These are phyloP conservation scores for Poeciliopsis prolifica DNA, from an alignment of 2,113 vertebrate genomes.

Conservation along the genomic window DNA sequence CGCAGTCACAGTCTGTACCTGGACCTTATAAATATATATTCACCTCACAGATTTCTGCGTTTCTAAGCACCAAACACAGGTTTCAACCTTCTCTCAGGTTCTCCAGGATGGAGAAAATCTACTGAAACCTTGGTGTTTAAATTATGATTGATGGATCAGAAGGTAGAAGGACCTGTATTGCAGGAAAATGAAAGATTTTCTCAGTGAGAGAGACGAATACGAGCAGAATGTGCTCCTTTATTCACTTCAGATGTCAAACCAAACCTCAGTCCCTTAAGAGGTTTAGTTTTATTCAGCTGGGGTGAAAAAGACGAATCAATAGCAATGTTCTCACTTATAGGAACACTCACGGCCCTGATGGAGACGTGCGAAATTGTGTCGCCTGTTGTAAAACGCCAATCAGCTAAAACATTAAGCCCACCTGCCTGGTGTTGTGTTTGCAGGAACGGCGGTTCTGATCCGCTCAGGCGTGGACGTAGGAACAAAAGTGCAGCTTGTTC, in stretches of 20 bases:
- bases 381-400: slow-evolving; percentile 6
- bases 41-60: not conserved
- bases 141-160: slow-evolving; percentile 46
- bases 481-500: not conserved
- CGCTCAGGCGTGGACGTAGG: not conserved
- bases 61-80: not conserved
- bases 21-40: slow-evolving; percentile 16
- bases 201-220: slow-evolving; percentile 22
- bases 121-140: slow-evolving; percentile 45
- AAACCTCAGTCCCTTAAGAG: not conserved
- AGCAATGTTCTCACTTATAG: slow-evolving; percentile 60
- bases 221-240: slow-evolving; percentile 6
- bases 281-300: slow-evolving; percentile 24
- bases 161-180: slow-evolving; percentile 17
- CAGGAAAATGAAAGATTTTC: slow-evolving; percentile 15
- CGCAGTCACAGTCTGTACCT: slow-evolving; percentile 20
- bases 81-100: slow-evolving; percentile 15
- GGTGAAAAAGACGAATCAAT: slow-evolving; percentile 58
- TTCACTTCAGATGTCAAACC: slow-evolving; percentile 17
- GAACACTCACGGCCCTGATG: slow-evolving; percentile 6
- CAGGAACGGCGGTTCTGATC: not conserved
- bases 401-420: slow-evolving; percentile 9
- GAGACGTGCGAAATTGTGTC: not conserved
- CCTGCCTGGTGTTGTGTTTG: not conserved
- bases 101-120: slow-evolving; percentile 15